Evolutionary conservation across 2,888 invertebrate species (phyloP).

Genomic region (Drosophila ochracea): DNA sequence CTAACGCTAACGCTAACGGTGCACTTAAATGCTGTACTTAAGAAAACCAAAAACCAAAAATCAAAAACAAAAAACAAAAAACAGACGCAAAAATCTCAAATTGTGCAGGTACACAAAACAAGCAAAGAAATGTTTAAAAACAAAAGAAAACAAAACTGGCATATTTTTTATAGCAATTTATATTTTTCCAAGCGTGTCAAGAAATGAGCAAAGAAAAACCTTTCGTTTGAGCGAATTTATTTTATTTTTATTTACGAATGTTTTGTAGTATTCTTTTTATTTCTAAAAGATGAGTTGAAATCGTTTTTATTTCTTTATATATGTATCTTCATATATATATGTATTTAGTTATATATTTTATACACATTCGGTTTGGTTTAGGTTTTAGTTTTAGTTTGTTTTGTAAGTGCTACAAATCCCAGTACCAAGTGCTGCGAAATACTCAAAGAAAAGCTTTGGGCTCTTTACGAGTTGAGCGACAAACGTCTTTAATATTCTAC

Average conservation of each 20-base stretch:
- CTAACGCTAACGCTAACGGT: constrained; percentile 50
- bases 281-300: constrained; percentile 35
- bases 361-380: constrained; percentile 20
- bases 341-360: constrained; percentile 30
- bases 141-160: constrained; percentile 11
- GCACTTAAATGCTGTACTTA: constrained; percentile 83
- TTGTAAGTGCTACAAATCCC: constrained; percentile 41
- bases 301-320: constrained; percentile 33
- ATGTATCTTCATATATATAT: constrained; percentile 4
- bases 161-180: constrained; percentile 70
- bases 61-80: neutral
- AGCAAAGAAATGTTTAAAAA: constrained; percentile 1
- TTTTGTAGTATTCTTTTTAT: constrained; percentile 43
- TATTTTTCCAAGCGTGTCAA: constrained; percentile 33
- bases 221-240: constrained; percentile 80
- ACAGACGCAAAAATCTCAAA: constrained; percentile 62
- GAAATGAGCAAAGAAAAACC: constrained; percentile 42
- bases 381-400: constrained; percentile 5
- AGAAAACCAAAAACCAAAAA: constrained; percentile 9
- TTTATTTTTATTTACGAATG: constrained; percentile 41
- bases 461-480: constrained; percentile 19
- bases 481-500: constrained; percentile 34
- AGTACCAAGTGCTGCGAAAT: constrained; percentile 78
- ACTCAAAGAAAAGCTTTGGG: constrained; percentile 54
- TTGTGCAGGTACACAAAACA: constrained; percentile 67